These are phyloP conservation scores for Caranx melampygus DNA, from an alignment of 2,113 vertebrate species.

Conservation along the genomic window DNA sequence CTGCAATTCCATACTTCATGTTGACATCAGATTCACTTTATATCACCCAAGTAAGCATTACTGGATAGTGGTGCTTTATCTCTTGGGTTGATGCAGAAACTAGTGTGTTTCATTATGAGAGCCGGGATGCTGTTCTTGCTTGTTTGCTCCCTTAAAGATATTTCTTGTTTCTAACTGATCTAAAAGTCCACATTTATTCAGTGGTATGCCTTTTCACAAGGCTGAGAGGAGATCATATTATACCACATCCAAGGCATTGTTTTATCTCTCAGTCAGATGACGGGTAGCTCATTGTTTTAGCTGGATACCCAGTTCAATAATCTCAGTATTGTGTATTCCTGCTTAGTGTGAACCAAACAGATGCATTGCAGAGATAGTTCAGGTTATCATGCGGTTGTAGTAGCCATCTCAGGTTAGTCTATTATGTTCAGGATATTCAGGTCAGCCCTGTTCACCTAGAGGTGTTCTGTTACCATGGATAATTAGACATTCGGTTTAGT, in stretches of 20 bases:
- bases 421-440: too few relatives aligned
- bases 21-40: constrained; percentile 19
- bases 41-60: neutral
- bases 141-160: neutral
- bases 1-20: neutral
- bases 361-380: neutral
- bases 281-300: neutral
- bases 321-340: neutral
- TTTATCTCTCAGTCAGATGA: neutral
- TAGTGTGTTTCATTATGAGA: neutral
- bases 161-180: neutral
- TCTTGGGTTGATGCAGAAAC: constrained; percentile 3
- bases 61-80: neutral
- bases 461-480: neutral
- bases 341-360: neutral
- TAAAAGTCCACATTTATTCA: neutral
- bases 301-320: neutral
- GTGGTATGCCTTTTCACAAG: neutral
- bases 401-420: too few relatives aligned
- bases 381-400: too few relatives aligned
- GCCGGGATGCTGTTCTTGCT: neutral
- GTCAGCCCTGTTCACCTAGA: neutral
- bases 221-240: neutral
- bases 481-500: neutral
- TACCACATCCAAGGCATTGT: neutral